Conservation (phyloP, 2,113 vertebrate species). For the Muscicapa adusta region DNA sequence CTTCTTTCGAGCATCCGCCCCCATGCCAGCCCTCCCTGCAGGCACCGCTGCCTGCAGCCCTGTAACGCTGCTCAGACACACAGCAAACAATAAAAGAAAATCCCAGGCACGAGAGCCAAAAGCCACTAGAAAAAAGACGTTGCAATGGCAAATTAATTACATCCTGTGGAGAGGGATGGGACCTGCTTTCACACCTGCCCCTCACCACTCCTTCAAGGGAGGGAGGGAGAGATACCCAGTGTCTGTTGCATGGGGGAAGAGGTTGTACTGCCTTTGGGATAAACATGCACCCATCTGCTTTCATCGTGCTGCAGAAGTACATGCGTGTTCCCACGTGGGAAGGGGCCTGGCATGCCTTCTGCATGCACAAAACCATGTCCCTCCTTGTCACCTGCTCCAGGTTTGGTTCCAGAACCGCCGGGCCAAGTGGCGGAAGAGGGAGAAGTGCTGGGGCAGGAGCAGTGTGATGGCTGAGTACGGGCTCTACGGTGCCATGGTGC, state of each 20-base stretch:
- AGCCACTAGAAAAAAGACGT: neutral
- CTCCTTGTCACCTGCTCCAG: constrained; percentile 55
- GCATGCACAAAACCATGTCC: rapidly evolving
- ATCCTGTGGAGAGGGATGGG: neutral
- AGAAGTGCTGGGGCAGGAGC: constrained; percentile 99
- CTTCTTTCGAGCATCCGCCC: neutral
- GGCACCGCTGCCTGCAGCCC: neutral
- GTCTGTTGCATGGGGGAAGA: neutral
- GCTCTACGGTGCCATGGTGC: constrained; percentile 97
- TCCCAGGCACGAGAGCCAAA: constrained; percentile 16
- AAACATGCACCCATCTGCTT: neutral
- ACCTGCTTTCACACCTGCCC: neutral
- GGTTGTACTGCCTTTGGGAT: neutral
- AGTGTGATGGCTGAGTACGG: constrained; percentile 98
- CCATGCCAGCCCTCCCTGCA: neutral
- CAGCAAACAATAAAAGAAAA: constrained; percentile 42
- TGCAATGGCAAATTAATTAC: constrained; percentile 49
- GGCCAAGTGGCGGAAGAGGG: constrained; percentile 98
- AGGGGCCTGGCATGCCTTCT: neutral
- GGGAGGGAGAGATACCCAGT: neutral
- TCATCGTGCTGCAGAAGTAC: neutral
- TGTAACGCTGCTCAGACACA: neutral
- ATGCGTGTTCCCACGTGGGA: rapidly evolving
- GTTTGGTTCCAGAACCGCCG: constrained; percentile 99
- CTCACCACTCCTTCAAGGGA: neutral